Percentiles rank a stretch among this genome's conserved stretches.
phyloP scores from a whole-genome alignment of 2,888 invertebrate genomes.

The Ormia ochracea region DNA sequence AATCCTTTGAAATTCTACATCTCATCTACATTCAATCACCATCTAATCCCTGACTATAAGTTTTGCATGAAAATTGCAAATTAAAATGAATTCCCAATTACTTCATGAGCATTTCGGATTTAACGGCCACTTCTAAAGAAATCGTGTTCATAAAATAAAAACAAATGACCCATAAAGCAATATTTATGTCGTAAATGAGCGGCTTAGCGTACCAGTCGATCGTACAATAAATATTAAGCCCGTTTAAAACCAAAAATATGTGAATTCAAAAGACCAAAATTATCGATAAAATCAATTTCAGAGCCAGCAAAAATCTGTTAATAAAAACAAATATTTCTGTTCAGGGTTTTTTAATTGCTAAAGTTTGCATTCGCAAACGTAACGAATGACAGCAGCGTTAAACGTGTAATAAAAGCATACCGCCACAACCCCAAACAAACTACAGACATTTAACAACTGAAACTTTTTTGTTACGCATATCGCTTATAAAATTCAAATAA shows the following conservation, averaged over 20 bases:
- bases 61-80: conserved; percentile 6
- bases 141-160: background rate
- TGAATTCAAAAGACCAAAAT: background rate
- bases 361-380: conserved; percentile 22
- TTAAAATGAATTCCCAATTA: background rate
- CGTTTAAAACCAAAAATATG: background rate
- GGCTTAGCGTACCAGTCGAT: background rate
- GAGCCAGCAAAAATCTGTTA: background rate
- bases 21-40: background rate
- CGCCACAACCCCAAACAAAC: background rate
- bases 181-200: background rate
- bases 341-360: conserved; percentile 32
- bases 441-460: conserved; percentile 2
- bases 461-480: conserved; percentile 7
- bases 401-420: conserved; percentile 20
- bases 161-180: conserved; percentile 6
- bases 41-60: conserved; percentile 2
- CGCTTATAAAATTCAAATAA: conserved; percentile 47
- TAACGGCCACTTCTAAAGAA: background rate
- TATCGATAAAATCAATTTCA: background rate
- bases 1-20: background rate
- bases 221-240: background rate
- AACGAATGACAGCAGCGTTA: conserved; percentile 45
- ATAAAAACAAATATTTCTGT: background rate
- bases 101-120: background rate